Conservation (phyloP, 2,113 vertebrate genomes). For the zebrafish (Danio rerio) region DNA sequence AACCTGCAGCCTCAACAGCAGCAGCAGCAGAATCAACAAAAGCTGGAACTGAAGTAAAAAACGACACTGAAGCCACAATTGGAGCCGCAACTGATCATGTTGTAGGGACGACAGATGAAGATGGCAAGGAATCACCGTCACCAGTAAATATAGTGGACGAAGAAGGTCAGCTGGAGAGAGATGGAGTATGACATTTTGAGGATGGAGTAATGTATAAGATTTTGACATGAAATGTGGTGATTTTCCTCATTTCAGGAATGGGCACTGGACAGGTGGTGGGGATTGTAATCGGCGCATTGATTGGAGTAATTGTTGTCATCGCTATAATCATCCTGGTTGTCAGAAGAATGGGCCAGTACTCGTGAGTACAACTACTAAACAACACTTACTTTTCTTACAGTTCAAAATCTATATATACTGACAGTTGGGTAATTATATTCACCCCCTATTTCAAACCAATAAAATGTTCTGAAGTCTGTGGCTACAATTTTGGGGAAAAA, state of each 20-base stretch:
- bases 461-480: too few relatives aligned
- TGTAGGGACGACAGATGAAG: too few relatives aligned
- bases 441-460: too few relatives aligned
- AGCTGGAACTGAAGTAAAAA: background rate
- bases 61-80: background rate
- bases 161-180: slow-evolving; percentile 24
- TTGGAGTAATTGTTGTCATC: slow-evolving; percentile 68
- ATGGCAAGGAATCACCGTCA: too few relatives aligned
- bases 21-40: background rate
- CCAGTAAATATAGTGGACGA: slow-evolving; percentile 15
- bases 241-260: slow-evolving; percentile 49
- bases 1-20: background rate
- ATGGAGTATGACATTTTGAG: background rate
- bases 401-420: too few relatives aligned
- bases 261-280: slow-evolving; percentile 73
- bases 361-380: slow-evolving; percentile 63
- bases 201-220: too few relatives aligned
- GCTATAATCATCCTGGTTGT: slow-evolving; percentile 68
- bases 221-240: background rate
- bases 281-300: slow-evolving; percentile 73
- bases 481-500: too few relatives aligned
- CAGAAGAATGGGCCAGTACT: slow-evolving; percentile 81
- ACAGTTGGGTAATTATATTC: too few relatives aligned
- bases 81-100: too few relatives aligned
- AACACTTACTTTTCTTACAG: too few relatives aligned